Evolutionary conservation across 2,888 invertebrate genomes (phyloP), one percentile per base, ranked within the genome.

Genomic region (Hyalella azteca): DNA sequence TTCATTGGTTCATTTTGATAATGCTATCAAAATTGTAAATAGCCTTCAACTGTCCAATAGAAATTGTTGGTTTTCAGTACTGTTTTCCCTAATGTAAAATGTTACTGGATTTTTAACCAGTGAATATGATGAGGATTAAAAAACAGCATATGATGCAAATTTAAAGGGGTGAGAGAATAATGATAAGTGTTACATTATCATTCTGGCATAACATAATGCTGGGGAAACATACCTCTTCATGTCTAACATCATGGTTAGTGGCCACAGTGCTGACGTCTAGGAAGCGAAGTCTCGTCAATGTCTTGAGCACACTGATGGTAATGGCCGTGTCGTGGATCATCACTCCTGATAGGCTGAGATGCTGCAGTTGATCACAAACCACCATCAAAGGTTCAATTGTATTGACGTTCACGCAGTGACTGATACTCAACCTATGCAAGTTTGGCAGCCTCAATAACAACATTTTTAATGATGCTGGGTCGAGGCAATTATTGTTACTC

Each of bases 291-390:
- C 36, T 66, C 19, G 39, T 66, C 36, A 66, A 36, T 7, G 66
- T 66, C 66, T 36, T 66, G 36, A 66, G 66, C 15, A 66, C 66
- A 19, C 66, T 66, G 66, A 66, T 66, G 66, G 66, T 66, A n/a
- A 36, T 66, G 39, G 66, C 66, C 5, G 66, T 66, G 66, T 66
- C 29, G 66, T 66, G 22, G 66, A 66, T 66, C 66, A 66, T 66
- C 26, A 75, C 41, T 2, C 75, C 75, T 5, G 75, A 40, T 3
- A 75, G 26, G 36, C 41, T 36, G 22, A 75, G 75, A 29, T 75
- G 75, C 75, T 29, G 75, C 40, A 75, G 45, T 29, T 75, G 75
- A 5, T 40, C 40, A 0, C 39, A 26, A 11, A 75, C 45, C 1
- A 75, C 45, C 3, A 32, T 40, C 45, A 75, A 45, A 0, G 75